These are phyloP conservation scores for Triplophysa dalaica DNA, from an alignment of 2,113 vertebrate genomes.

Conservation along the genomic window DNA sequence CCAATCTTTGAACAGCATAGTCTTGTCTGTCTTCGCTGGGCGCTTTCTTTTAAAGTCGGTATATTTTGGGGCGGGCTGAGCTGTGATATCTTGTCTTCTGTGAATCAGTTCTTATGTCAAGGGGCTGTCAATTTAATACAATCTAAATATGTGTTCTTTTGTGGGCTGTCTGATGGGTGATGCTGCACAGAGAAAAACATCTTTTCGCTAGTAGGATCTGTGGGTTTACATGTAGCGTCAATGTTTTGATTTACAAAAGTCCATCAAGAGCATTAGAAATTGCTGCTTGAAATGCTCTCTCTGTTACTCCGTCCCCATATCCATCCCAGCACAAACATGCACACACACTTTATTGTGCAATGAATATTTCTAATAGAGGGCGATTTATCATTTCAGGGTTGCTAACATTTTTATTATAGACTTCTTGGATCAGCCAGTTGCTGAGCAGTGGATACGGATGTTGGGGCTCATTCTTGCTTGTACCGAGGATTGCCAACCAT, in stretches of 20 bases:
- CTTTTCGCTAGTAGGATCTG: conserved; percentile 26
- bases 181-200: background rate
- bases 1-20: conserved; percentile 52
- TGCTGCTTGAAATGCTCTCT: conserved; percentile 31
- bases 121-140: conserved; percentile 54
- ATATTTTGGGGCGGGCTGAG: conserved; percentile 41
- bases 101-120: conserved; percentile 46
- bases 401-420: conserved; percentile 57
- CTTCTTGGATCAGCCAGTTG: conserved; percentile 45
- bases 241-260: conserved; percentile 34
- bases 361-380: conserved; percentile 60
- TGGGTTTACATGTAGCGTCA: background rate
- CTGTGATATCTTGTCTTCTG: conserved; percentile 49
- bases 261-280: conserved; percentile 46
- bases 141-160: conserved; percentile 49
- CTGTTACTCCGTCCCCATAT: conserved; percentile 2
- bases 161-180: conserved; percentile 49
- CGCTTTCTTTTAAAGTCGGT: conserved; percentile 48
- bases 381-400: conserved; percentile 48
- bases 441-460: conserved; percentile 50
- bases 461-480: conserved; percentile 47
- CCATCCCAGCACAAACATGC: background rate
- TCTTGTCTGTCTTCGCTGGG: conserved; percentile 30
- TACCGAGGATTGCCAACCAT: conserved; percentile 43
- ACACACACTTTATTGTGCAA: conserved; percentile 35